Evolutionary conservation across 2,797 vertebrate genomes (phyloP).

Genomic region (Eremophila alpestris): DNA sequence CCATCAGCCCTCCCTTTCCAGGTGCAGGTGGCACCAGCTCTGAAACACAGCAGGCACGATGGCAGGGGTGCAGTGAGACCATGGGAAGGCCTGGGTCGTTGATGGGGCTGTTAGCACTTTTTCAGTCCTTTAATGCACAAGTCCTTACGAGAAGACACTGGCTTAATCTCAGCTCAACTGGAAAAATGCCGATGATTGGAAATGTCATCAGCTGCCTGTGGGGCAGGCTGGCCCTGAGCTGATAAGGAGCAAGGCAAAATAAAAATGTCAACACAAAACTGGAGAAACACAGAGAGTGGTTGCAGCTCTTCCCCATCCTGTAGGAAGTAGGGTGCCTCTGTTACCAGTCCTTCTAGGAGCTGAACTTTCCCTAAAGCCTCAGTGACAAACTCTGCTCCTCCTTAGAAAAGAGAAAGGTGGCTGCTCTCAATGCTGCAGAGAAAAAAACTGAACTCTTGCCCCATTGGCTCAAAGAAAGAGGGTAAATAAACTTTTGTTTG

Average conservation of each 20-base stretch:
- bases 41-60: rapidly evolving
- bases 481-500: neutral
- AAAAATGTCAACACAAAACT: constrained; percentile 52
- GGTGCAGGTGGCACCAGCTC: neutral
- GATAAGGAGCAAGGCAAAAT: constrained; percentile 9
- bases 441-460: neutral
- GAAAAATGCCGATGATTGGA: neutral
- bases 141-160: neutral
- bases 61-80: neutral
- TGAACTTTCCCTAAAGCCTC: neutral
- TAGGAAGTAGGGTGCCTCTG: neutral
- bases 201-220: constrained; percentile 59
- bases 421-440: neutral
- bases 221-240: constrained; percentile 45
- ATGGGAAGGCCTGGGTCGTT: neutral
- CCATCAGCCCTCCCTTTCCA: neutral
- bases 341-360: neutral
- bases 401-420: neutral
- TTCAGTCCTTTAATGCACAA: neutral
- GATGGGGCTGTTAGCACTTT: neutral
- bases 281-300: neutral
- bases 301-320: neutral
- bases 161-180: constrained; percentile 21
- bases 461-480: neutral
- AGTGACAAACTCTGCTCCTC: neutral